Percentiles rank a stretch among this genome's conserved stretches.
Evolutionary conservation across 2,797 vertebrate genomes (phyloP).

Genomic region (Hippopotamyrus pictus): DNA sequence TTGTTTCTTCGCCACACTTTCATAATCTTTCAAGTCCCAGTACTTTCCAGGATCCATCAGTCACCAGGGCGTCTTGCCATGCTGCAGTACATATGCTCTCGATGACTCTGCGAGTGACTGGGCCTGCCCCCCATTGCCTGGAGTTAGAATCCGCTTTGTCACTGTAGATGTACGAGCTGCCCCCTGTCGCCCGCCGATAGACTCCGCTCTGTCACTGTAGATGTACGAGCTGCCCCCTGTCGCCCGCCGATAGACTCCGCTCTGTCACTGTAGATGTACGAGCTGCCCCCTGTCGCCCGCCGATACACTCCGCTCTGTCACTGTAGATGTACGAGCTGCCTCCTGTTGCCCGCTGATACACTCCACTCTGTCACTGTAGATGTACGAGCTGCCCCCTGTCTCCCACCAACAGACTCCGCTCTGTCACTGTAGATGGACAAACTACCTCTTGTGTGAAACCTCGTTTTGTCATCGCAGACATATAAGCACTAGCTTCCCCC

Average conservation of each 20-base stretch:
- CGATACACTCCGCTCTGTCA: no score
- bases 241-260: no score
- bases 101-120: background rate
- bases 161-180: background rate
- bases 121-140: background rate
- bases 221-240: no score
- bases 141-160: background rate
- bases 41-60: background rate
- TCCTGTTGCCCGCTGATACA: no score
- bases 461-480: background rate
- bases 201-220: background rate
- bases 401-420: background rate
- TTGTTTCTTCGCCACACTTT: constrained; percentile 22
- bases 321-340: no score
- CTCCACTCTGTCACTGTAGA: background rate
- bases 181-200: background rate
- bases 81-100: background rate
- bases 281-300: background rate
- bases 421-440: background rate
- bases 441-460: background rate
- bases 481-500: background rate
- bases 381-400: background rate
- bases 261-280: background rate
- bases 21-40: constrained; percentile 12
- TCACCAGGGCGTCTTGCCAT: background rate